Evolutionary conservation across 2,113 vertebrate genomes (phyloP), one percentile per base, ranked within the genome.

Genomic region (Albula goreensis): DNA sequence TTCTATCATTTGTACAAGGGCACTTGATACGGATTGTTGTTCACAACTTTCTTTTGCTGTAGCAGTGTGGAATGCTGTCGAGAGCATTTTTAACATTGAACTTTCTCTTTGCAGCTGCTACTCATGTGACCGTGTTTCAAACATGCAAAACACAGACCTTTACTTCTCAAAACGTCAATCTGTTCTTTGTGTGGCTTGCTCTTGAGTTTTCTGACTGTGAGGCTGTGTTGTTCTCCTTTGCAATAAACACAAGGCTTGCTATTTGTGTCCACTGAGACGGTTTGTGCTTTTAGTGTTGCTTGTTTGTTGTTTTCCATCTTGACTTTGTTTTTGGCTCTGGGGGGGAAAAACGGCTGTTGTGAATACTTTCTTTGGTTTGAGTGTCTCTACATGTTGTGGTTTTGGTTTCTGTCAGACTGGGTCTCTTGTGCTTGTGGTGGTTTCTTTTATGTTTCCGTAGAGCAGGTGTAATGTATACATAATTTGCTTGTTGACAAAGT

Each of bases 71-170:
- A 81, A n/a, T 85, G 78, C 17, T 49, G 19, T 81, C 60, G 49
- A 83, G 83, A 89, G 7, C 88, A 83, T 78, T 85, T n/a, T 79
- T 88, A 70, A 84, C 86, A 89, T 31, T 85, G 70, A 85, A 25
- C 41, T 78, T 89, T 89, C 79, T 85, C 78, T 83, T 63, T 83
- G 41, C 88, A 89, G 83, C 80, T 85, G 48, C 15, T 85, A 80
- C 85, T 89, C 88, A 89, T 85, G 50, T 89, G 88, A n/a, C 87
- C 86, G 70, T 86, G 88, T 85, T 89, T 89, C 81, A 83, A 85
- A 50, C 88, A 89, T 84, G 78, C 85, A 86, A 88, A 87, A 70
- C 85, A 88, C 78, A 87, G 70, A 77, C 86, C 83, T 48, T 85
- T 87, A 48, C 74, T 83, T 87, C 31, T 78, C 83, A 85, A 57